A percentile compares a stretch with the other conserved stretches of the same genome.
Evolutionary conservation across 2,113 vertebrate species (phyloP).

Genomic region (Tor tambroides): DNA sequence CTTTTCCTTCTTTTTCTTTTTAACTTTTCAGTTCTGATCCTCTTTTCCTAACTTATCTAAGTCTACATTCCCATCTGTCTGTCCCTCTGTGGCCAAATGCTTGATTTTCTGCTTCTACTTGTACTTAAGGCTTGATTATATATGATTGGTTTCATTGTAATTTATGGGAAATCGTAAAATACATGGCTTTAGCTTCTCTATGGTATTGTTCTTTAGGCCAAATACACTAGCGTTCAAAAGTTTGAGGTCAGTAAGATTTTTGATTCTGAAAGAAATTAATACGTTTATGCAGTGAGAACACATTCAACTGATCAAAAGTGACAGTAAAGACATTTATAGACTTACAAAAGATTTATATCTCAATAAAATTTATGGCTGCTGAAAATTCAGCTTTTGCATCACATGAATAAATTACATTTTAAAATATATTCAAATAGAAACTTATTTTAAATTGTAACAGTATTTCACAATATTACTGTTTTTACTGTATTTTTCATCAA

Average conservation of each 20-base stretch:
- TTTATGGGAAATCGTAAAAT: neutral
- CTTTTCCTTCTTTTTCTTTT: constrained; percentile 22
- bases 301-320: neutral
- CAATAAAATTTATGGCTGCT: too few species aligned
- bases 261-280: neutral
- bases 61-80: constrained; percentile 30
- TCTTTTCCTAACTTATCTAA: neutral
- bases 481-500: neutral
- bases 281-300: neutral
- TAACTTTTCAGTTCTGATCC: neutral
- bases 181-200: neutral
- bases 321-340: neutral
- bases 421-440: too few species aligned
- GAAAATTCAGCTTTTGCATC: too few species aligned
- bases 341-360: neutral
- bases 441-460: too few species aligned
- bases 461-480: too few species aligned
- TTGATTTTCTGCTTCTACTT: constrained; percentile 3
- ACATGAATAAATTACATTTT: too few species aligned
- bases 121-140: neutral
- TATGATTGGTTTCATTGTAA: neutral
- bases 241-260: too few species aligned
- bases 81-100: neutral
- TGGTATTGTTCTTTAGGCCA: neutral
- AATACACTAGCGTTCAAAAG: neutral